Conservation (phyloP, 2,888 invertebrate genomes). For the Omphaloscelis lunosa region DNA sequence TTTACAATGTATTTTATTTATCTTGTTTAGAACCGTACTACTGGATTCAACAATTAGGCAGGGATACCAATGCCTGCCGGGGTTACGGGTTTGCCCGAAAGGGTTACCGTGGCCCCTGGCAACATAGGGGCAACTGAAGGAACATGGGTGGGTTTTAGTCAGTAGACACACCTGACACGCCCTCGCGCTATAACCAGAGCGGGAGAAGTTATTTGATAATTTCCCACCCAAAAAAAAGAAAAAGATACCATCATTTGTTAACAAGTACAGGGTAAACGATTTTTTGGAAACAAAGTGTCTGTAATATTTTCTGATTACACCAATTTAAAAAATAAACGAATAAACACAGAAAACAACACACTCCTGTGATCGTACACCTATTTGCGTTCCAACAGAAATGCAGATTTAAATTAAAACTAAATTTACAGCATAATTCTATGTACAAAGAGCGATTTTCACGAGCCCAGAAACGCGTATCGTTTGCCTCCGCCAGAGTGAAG, state of each 20-base stretch:
- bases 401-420: conserved; percentile 1
- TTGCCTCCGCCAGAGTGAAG: conserved; percentile 6
- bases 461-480: neutral
- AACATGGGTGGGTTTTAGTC: no score
- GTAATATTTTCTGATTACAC: neutral
- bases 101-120: no score
- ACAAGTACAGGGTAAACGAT: neutral
- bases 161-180: no score
- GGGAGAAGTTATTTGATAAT: no score
- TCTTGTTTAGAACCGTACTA: neutral
- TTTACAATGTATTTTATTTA: conserved; percentile 36
- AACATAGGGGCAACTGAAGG: no score
- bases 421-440: neutral
- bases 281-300: neutral
- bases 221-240: no score
- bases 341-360: neutral
- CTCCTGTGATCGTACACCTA: neutral
- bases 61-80: no score
- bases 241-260: neutral
- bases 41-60: neutral
- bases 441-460: conserved; percentile 25
- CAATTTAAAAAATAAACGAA: neutral
- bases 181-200: no score
- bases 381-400: neutral
- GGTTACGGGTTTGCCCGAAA: no score